These are phyloP conservation scores for Poeciliopsis gracilis DNA, from an alignment of 2,797 vertebrate species.

Conservation along the genomic window DNA sequence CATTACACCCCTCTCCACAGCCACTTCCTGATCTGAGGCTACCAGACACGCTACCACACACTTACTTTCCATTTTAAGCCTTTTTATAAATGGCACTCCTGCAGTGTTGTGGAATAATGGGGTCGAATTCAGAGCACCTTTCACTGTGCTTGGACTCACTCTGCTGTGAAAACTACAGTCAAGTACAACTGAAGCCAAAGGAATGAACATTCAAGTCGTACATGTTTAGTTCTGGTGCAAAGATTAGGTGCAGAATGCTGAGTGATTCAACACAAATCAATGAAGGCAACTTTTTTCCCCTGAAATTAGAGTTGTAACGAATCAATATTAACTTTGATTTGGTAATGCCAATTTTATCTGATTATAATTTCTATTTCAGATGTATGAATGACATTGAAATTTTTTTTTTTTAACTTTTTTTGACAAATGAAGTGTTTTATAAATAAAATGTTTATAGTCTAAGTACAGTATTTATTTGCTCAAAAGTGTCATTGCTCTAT, in stretches of 20 bases:
- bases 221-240: conserved; percentile 48
- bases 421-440: neutral
- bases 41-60: conserved; percentile 65
- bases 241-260: conserved; percentile 48
- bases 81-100: conserved; percentile 77
- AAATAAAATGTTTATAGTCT: neutral
- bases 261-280: conserved; percentile 12
- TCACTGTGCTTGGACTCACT: conserved; percentile 72
- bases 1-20: conserved; percentile 73
- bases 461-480: neutral
- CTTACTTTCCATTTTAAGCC: conserved; percentile 76
- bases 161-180: conserved; percentile 71
- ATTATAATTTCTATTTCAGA: neutral
- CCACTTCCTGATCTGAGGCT: conserved; percentile 71
- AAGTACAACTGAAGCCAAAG: conserved; percentile 57
- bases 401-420: neutral
- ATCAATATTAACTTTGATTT: neutral
- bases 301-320: neutral
- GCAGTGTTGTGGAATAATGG: conserved; percentile 74
- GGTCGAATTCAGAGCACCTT: conserved; percentile 72
- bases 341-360: neutral
- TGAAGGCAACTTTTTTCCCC: neutral
- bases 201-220: conserved; percentile 61
- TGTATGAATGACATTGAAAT: neutral
- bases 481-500: neutral